Conservation (phyloP, 2,113 vertebrate genomes). For the Nannospalax galili region DNA sequence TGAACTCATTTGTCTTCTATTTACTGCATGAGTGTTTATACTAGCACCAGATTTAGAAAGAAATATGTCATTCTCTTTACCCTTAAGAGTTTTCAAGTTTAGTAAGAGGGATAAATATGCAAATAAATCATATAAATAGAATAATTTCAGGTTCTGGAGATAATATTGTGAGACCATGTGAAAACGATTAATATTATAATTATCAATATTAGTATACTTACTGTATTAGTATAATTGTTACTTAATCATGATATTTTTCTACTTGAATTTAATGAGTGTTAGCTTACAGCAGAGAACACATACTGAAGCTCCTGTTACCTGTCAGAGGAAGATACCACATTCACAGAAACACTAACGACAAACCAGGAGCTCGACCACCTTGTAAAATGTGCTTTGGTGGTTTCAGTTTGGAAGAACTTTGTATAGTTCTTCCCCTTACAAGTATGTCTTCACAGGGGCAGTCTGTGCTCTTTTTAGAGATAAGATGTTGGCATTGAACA, state of each 20-base stretch:
- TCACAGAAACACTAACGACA: not conserved
- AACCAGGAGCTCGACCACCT: not conserved
- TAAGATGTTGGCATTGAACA: not conserved
- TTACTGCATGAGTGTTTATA: not conserved
- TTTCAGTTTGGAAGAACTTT: not conserved
- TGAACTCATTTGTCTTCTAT: not conserved
- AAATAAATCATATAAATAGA: not conserved
- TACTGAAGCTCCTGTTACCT: not conserved
- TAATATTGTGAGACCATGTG: not conserved
- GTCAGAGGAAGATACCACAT: not conserved
- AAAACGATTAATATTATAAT: not conserved
- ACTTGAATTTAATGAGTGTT: conserved; percentile 1
- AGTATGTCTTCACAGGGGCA: not conserved
- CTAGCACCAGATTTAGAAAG: not conserved
- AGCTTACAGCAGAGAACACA: not conserved
- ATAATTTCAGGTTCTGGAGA: not conserved
- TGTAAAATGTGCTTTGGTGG: not conserved
- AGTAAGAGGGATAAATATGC: not conserved
- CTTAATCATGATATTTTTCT: not conserved
- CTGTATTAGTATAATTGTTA: not conserved
- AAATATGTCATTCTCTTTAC: not conserved
- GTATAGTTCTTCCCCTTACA: not conserved
- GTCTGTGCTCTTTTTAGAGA: not conserved
- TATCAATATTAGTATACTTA: not conserved
- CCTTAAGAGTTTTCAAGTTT: conserved; percentile 35